Base-by-base conservation (phyloP, 2,113 vertebrate genomes). In the Trichomycterus rosablanca region DNA sequence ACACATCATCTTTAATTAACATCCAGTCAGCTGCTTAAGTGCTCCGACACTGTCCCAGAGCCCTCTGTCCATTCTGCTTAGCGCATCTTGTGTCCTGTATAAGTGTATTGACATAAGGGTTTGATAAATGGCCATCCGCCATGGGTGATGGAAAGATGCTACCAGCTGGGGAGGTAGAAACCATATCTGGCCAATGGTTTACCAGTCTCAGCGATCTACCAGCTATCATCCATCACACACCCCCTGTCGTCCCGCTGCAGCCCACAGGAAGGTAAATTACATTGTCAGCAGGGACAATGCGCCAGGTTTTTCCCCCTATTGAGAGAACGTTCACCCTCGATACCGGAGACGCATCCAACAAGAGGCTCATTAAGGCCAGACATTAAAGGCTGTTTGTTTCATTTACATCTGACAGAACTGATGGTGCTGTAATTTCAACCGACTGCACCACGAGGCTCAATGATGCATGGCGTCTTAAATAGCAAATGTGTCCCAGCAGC, bases 361-460 rank as follows among this genome's bases (percentile, higher is more conserved):
- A 70, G 63, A 62, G 53, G 26, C 68, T 71, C 62, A 71, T 76
- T 69, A 66, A 57, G 59, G 49, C 23, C 43, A 16, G 2, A 52
- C 66, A 42, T 71, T 74, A 67, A 67, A 66, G 61, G 56, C 59
- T 63, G 50, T 62, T 71, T 63, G 74, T 73, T 69, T 76, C 66
- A 74, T 72, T 71, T 74, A 44, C 52, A 67, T 71, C 53, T 37
- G 55, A 66, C 64, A 52, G 49, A 58, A 63, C 55, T 62, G 63
- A 69, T 76, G 64, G 63, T 54, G 39, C 59, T 35, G 55, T 64
- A 52, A 76, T 76, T 68, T 20, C 51, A 16, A 66, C 57, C 54
- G 54, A 65, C 73, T 60, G 68, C 56, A 49, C 69, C 48, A 46
- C 52, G 50, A 67, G 70, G 55, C n/a, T 26, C 52, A 26, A 57